A percentile compares a stretch with the other conserved stretches of the same genome.
phyloP scores from a whole-genome alignment of 2,888 invertebrate species.

The Dastarcus helophoroides region DNA sequence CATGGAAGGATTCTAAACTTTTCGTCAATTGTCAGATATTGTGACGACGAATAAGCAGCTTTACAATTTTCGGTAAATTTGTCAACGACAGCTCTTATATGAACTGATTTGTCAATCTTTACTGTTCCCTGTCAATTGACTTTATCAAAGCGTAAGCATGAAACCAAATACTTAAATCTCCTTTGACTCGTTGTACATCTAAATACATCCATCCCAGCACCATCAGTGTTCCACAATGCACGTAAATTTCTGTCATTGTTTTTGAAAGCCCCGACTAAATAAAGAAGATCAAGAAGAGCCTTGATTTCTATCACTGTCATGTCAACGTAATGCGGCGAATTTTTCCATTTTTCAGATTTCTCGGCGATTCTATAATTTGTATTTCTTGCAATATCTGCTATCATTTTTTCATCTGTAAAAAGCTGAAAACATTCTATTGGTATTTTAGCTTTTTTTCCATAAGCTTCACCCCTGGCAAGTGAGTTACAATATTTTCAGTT shows the following conservation, averaged over 20 bases:
- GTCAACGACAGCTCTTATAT: constrained; percentile 11
- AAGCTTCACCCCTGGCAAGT: too few species aligned
- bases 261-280: constrained; percentile 11
- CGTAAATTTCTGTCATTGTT: constrained; percentile 8
- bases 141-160: constrained; percentile 7
- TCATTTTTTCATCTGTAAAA: too few species aligned
- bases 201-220: constrained; percentile 11
- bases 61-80: constrained; percentile 12
- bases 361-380: too few species aligned
- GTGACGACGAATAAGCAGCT: constrained; percentile 6
- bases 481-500: too few species aligned
- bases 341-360: too few species aligned
- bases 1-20: constrained; percentile 18
- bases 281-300: constrained; percentile 12
- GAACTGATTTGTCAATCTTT: constrained; percentile 8
- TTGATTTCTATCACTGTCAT: constrained; percentile 14
- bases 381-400: too few species aligned
- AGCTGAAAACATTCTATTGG: too few species aligned
- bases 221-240: constrained; percentile 10
- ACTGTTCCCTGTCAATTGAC: constrained; percentile 2
- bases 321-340: too few species aligned
- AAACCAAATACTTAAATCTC: constrained; percentile 8
- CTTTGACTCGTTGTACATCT: constrained; percentile 8
- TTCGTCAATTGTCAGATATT: constrained; percentile 12
- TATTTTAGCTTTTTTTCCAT: too few species aligned